A percentile compares a stretch with the other conserved stretches of the same genome.
phyloP scores from a whole-genome alignment of 2,797 vertebrate genomes.

The Rhabdophis nuchalis region DNA sequence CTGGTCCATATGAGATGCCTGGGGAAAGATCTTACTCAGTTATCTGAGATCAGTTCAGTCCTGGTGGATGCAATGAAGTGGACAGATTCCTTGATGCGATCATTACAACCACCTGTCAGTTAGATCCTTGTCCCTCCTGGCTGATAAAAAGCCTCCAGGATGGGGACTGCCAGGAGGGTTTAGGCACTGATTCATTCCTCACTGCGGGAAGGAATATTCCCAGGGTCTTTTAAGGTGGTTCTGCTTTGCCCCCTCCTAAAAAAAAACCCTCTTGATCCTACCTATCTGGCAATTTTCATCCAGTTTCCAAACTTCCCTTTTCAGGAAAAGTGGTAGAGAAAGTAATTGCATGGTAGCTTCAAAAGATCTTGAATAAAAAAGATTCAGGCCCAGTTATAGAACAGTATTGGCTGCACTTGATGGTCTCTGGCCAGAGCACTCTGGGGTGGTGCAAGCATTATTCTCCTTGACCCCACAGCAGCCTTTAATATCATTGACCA shows the following conservation, averaged over 20 bases:
- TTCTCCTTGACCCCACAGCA: not conserved
- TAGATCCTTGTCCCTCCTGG: not conserved
- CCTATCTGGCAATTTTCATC: not conserved
- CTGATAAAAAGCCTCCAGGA: not conserved
- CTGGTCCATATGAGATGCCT: not conserved
- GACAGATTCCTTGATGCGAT: not conserved
- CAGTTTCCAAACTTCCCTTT: not conserved
- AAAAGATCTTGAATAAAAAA: not conserved
- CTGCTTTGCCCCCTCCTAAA: not conserved
- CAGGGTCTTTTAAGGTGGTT: not conserved
- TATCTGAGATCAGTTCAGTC: not conserved
- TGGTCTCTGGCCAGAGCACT: not conserved
- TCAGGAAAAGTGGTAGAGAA: too few species aligned
- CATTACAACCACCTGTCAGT: not conserved
- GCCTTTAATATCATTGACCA: not conserved
- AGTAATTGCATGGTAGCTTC: not conserved
- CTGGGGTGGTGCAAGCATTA: not conserved
- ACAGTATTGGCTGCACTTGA: not conserved
- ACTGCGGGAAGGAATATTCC: not conserved
- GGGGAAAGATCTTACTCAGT: not conserved
- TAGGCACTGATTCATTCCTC: not conserved
- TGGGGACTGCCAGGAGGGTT: not conserved
- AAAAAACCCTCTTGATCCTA: not conserved
- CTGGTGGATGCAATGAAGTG: not conserved
- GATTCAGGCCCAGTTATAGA: not conserved